Base-by-base conservation (phyloP, 2,888 invertebrate genomes). In the Luffia ferchaultella region DNA sequence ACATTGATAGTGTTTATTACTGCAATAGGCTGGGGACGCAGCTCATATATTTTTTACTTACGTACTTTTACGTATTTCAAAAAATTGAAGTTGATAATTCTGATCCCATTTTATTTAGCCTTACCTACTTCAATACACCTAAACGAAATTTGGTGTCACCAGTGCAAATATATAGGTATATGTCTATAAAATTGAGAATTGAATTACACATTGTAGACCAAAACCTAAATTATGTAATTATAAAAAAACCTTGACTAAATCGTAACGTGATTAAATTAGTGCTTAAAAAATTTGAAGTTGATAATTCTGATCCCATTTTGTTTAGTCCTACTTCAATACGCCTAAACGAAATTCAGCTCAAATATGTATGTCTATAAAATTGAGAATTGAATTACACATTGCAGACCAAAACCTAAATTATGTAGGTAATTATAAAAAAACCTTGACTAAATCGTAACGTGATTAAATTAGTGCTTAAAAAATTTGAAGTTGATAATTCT, bases 1-100 rank as follows among this genome's bases (percentile, higher is more conserved):
- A 30, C 30, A 46, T 40, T 41, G 41, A 46, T 46, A 46, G 46
- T 18, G 17, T n/a, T n/a, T n/a, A n/a, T n/a, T n/a, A n/a, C n/a
- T n/a, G n/a, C 30, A 7, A 3, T 30, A 30, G 30, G 3, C 30
- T 30, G 30, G 3, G 30, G 30, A 30, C 30, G 30, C 30, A 30
- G 30, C 12, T 30, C 30, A 3, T 30, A 3, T 12, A 12, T 30
- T 30, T 12, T 30, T 30, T 7, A 12, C 30, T 30, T 30, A 12
- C 30, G 3, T 12, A 12, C 30, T 30, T 30, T 30, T 7, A 7
- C 12, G 30, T 30, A 7, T 30, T 30, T 30, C 12, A 30, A 30
- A 30, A 7, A 30, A 30, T 30, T 30, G 30, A 7, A 7, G 12
- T 30, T 30, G 30, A 30, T 7, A 30, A 30, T 12, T 12, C 5